Conservation (phyloP, 2,113 vertebrate species). For the Aphelocoma coerulescens region DNA sequence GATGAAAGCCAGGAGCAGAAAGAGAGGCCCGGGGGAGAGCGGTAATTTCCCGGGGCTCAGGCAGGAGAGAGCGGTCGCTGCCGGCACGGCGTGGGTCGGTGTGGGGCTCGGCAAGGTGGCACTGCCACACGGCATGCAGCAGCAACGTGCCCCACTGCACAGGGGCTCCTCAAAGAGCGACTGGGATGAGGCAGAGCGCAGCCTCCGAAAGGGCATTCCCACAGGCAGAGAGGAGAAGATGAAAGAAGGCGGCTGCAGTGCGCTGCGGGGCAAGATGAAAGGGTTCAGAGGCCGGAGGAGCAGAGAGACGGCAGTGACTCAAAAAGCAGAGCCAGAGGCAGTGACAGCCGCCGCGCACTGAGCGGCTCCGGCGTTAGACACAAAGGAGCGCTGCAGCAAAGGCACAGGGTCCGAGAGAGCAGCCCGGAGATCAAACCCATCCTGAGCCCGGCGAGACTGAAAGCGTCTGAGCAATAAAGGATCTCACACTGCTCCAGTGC, state of each 20-base stretch:
- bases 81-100: fast-evolving
- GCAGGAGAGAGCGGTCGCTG: not conserved
- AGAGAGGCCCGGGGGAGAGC: not conserved
- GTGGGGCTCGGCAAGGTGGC: fast-evolving
- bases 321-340: not conserved
- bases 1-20: not conserved
- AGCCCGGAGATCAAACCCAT: not conserved
- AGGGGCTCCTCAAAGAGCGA: fast-evolving
- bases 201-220: not conserved
- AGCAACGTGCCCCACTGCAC: fast-evolving
- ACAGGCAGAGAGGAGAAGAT: not conserved
- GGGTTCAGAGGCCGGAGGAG: not conserved
- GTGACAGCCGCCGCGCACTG: fast-evolving
- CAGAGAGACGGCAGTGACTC: not conserved
- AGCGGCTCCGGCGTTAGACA: fast-evolving
- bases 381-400: not conserved
- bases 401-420: fast-evolving
- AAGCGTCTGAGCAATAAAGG: not conserved
- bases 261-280: not conserved
- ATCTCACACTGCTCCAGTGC: not conserved
- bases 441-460: not conserved
- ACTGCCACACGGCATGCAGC: fast-evolving
- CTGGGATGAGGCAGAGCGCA: fast-evolving
- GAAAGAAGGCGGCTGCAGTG: not conserved
- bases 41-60: not conserved